Percentiles rank a stretch among this genome's conserved stretches.
Conservation (phyloP, 2,113 vertebrate genomes). For the Oenanthe melanoleuca region DNA sequence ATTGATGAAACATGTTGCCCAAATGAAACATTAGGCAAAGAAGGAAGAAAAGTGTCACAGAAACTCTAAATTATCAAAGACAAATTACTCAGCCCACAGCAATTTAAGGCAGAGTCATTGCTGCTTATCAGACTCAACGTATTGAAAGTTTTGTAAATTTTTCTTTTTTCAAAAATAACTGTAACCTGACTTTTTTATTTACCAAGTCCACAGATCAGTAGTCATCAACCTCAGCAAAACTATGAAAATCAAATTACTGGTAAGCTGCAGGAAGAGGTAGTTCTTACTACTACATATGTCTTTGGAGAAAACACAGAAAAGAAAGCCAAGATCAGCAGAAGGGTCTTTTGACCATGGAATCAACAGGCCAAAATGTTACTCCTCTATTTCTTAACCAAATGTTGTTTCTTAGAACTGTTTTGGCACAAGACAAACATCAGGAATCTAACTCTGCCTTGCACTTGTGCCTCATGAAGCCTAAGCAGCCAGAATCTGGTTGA, state of each 20-base stretch:
- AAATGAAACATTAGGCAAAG: constrained; percentile 63
- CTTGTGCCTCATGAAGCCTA: neutral
- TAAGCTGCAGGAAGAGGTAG: neutral
- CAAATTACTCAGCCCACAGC: constrained; percentile 16
- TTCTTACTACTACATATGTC: neutral
- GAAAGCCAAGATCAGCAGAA: neutral
- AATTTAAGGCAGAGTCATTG: constrained; percentile 37
- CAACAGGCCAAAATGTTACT: neutral
- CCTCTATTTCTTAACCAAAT: neutral
- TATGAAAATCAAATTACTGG: neutral
- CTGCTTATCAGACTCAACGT: neutral
- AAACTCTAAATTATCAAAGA: constrained; percentile 38
- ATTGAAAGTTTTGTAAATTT: neutral
- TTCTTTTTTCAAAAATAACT: neutral
- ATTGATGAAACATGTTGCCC: constrained; percentile 75
- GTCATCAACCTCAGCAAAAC: neutral
- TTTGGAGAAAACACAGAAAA: neutral
- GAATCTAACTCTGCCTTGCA: neutral
- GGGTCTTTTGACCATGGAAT: neutral
- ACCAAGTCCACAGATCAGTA: neutral
- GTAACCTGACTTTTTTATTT: neutral
- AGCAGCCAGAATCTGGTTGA: neutral
- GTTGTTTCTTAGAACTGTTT: neutral
- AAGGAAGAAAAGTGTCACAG: neutral
- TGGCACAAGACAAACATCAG: neutral